Conservation (phyloP, 1,140 invertebrate genomes). For the Daktulosphaira vitifoliae region DNA sequence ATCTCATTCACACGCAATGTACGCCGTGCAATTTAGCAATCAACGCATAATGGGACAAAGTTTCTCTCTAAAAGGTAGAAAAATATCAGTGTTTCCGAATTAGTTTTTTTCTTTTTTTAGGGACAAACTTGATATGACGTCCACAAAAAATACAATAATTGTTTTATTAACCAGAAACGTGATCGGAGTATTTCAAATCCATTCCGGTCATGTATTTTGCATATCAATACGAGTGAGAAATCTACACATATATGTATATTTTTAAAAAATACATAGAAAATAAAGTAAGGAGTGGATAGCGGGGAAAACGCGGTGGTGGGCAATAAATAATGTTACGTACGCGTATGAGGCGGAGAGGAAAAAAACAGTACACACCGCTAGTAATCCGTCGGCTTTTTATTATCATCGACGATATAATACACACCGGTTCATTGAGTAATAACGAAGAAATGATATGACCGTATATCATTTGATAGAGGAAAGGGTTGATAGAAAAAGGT, state of each 20-base stretch:
- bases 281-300: neutral
- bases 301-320: neutral
- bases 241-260: conserved; percentile 5
- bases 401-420: conserved; percentile 30
- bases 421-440: conserved; percentile 33
- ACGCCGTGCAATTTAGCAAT: conserved; percentile 17
- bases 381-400: conserved; percentile 32
- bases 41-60: conserved; percentile 10
- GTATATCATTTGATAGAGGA: conserved; percentile 21
- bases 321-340: conserved; percentile 27
- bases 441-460: conserved; percentile 30
- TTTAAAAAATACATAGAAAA: neutral
- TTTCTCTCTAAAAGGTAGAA: neutral
- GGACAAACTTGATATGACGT: too few relatives aligned
- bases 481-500: conserved; percentile 31
- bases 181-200: conserved; percentile 10
- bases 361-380: conserved; percentile 21
- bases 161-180: conserved; percentile 30
- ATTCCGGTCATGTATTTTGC: conserved; percentile 5
- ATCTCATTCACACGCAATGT: conserved; percentile 28
- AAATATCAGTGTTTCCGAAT: neutral
- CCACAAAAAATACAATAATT: conserved; percentile 16
- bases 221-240: conserved; percentile 25
- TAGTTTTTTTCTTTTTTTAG: neutral
- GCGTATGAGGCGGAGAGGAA: neutral